Evolutionary conservation across 2,888 invertebrate genomes (phyloP).

Genomic region (Melanophora roralis): DNA sequence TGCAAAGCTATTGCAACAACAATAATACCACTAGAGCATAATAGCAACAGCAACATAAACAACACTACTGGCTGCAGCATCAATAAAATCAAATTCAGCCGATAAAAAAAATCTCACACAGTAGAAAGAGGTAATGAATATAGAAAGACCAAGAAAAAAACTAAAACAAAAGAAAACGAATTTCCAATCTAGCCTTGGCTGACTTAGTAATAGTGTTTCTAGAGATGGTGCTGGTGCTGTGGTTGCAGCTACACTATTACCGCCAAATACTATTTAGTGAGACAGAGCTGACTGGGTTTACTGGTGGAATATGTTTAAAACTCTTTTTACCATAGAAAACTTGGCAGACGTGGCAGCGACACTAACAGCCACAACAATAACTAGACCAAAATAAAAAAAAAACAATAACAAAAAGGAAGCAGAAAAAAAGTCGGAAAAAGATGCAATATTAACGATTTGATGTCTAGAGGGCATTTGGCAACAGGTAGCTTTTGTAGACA

Average conservation of each 20-base stretch:
- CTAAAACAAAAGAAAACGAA: constrained; percentile 25
- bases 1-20: constrained; percentile 62
- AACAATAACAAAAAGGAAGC: neutral
- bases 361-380: constrained; percentile 32
- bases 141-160: constrained; percentile 28
- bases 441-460: constrained; percentile 64
- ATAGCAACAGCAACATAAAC: neutral
- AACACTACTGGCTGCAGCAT: constrained; percentile 34
- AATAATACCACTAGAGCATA: neutral
- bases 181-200: constrained; percentile 45
- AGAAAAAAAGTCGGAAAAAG: constrained; percentile 28
- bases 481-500: constrained; percentile 64
- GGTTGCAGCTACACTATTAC: neutral
- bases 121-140: constrained; percentile 51
- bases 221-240: no score
- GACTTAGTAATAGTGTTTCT: no score
- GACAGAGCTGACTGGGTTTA: constrained; percentile 4
- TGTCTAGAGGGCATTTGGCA: constrained; percentile 65
- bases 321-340: constrained; percentile 14
- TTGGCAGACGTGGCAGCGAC: constrained; percentile 4
- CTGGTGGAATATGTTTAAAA: neutral
- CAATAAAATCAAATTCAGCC: constrained; percentile 32
- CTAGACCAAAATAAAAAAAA: constrained; percentile 42
- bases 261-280: constrained; percentile 50
- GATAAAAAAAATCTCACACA: constrained; percentile 45